These are phyloP conservation scores for Coenonympha arcania DNA, from an alignment of 2,888 invertebrate genomes.

Conservation along the genomic window DNA sequence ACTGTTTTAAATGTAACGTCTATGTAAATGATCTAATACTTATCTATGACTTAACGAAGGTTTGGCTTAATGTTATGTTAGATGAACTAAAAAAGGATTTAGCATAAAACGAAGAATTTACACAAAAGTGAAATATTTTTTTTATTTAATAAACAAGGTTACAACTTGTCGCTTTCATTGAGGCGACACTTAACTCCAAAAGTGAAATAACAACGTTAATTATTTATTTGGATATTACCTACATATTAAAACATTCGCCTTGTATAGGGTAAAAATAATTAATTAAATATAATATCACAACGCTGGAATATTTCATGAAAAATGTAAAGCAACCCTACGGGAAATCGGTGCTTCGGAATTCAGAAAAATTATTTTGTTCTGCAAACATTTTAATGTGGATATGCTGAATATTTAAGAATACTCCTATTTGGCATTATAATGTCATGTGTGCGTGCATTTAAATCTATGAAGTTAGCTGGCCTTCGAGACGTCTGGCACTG, in stretches of 20 bases:
- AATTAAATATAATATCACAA: conserved; percentile 10
- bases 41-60: no score
- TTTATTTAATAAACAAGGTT: no score
- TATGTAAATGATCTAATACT: no score
- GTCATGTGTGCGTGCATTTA: no score
- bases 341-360: conserved; percentile 7
- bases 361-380: background rate
- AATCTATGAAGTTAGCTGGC: no score
- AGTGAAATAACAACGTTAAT: background rate
- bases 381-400: background rate
- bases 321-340: conserved; percentile 10
- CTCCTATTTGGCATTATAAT: background rate
- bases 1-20: background rate
- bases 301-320: conserved; percentile 3
- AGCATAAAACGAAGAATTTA: no score
- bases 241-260: background rate
- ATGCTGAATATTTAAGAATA: background rate
- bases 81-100: no score
- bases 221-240: background rate
- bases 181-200: no score
- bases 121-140: no score
- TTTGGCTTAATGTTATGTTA: no score
- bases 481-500: no score
- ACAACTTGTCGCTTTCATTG: no score
- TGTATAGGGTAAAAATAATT: background rate